Base-by-base conservation (phyloP, 1,140 invertebrate species). In the Anoplolepis gracilipes region DNA sequence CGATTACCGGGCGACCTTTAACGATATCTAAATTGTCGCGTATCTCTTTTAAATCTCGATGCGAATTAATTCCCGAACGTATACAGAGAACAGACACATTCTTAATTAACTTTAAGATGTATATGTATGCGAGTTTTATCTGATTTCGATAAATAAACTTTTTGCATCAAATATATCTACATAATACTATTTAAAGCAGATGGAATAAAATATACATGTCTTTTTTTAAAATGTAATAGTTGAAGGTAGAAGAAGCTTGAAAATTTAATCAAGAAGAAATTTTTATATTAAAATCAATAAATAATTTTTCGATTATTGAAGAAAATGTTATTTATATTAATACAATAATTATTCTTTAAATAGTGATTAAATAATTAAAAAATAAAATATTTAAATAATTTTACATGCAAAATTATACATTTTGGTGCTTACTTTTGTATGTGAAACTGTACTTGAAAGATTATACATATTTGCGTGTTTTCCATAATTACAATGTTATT, bases 61-160 rank as follows among this genome's bases (percentile, higher is more conserved):
- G 16, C 46, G 13, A 79, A 59, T 73, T 82, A 73, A 72, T 82
- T 72, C 19, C 39, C 2, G 19, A 22, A 73, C 19, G 19, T 42
- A 28, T n/a, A 13, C 30, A 30, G 19, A 67, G 22, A 39, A 11
- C 19, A 53, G 13, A 33, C 0, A 59, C 30, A 49, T 72, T 10
- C 36, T 59, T 72, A 81, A 81, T 70, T 79, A 79, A 79, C 30
- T 25, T 33, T 69, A 19, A 81, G 22, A 67, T 65, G n/a, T 39
- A 36, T 13, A 25, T 81, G 16, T 69, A 13, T n/a, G 22, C 22
- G 22, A 22, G 22, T 39, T 49, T 49, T 67, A 69, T n/a, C 53
- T 57, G 78, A 81, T 72, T 19, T 72, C 53, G 5, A 72, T 42
- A 36, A 72, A 57, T 72, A 72, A 72, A 81, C 72, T 39, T 42